phyloP scores from a whole-genome alignment of 2,797 vertebrate species.

The Florisuga fusca region DNA sequence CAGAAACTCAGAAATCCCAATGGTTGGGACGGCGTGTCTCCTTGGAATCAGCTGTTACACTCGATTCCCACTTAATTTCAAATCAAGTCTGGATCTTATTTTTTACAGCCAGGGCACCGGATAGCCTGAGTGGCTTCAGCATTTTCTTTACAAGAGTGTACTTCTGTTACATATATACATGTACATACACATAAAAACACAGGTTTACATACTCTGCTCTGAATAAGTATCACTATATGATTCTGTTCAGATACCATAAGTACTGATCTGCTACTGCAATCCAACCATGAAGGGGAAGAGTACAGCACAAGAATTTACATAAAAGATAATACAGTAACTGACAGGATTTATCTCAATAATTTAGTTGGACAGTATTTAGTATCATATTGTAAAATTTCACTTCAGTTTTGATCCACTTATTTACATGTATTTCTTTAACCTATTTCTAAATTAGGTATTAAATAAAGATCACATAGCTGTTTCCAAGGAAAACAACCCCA shows the following conservation, averaged over 20 bases:
- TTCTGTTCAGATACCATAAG: background rate
- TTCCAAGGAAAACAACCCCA: background rate
- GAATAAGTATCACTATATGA: background rate
- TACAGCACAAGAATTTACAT: background rate
- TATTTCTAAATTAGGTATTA: background rate
- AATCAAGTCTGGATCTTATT: background rate
- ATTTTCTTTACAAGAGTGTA: background rate
- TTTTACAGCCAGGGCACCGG: background rate
- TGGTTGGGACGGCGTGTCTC: background rate
- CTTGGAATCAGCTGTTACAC: background rate
- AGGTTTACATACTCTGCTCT: background rate
- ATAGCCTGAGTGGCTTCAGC: background rate
- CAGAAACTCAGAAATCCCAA: background rate
- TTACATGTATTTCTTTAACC: background rate
- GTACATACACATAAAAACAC: background rate
- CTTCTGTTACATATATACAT: no score
- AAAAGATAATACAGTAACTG: background rate
- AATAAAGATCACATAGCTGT: background rate
- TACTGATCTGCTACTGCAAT: background rate
- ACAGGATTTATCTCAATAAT: background rate
- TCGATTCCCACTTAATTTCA: background rate
- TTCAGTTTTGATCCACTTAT: background rate
- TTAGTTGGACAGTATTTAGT: background rate
- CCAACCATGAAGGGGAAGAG: background rate
- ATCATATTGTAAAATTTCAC: background rate